Evolutionary conservation across 2,113 vertebrate genomes (phyloP), one percentile per base, ranked within the genome.

Genomic region (Ptilorrhoa leucosticta): DNA sequence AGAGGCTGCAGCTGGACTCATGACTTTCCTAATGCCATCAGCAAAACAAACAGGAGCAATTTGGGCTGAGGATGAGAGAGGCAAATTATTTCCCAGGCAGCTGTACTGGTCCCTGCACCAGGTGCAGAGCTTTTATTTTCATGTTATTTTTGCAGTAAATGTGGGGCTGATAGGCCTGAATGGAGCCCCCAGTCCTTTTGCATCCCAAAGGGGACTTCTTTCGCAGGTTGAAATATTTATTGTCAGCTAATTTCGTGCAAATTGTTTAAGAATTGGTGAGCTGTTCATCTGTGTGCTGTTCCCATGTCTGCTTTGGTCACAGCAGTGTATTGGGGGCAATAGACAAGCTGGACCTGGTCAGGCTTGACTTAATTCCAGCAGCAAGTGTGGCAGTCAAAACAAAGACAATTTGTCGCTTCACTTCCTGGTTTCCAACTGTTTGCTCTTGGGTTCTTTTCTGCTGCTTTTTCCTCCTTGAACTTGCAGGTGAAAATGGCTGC

Each of bases 401-500:
- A 64, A 58, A 61, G 31, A 16, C 31, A 28, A 13, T 75, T 35
- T 76, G 27, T 66, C 35, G 47, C 14, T 31, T 61, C 70, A 37
- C 61, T 72, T 65, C 53, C 90, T 79, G 48, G 17, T 87, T 76
- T 70, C 42, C 15, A 66, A 4, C 83, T 44, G 18, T 16, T 35
- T 33, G 4, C 40, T 44, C 7, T 11, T 18, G 53, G 2, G 5
- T 21, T 28, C 30, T 66, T 71, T 26, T 5, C 27, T 27, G 37
- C 93, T 27, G 57, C 28, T 68, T 61, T 90, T 93, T 51, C 51
- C 15, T 89, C 76, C 94, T 76, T 97, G 94, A 97, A 53, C 94
- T 97, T 66, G 21, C 91, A 97, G 96, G 75, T 60, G 23, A 63
- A 64, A n/a, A 98, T 98, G 98, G 98, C 89, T 87, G 80, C 37